Percentiles rank a stretch among this genome's conserved stretches.
These are phyloP conservation scores for Trachops cirrhosus DNA, from an alignment of 2,797 vertebrate species.

Conservation along the genomic window DNA sequence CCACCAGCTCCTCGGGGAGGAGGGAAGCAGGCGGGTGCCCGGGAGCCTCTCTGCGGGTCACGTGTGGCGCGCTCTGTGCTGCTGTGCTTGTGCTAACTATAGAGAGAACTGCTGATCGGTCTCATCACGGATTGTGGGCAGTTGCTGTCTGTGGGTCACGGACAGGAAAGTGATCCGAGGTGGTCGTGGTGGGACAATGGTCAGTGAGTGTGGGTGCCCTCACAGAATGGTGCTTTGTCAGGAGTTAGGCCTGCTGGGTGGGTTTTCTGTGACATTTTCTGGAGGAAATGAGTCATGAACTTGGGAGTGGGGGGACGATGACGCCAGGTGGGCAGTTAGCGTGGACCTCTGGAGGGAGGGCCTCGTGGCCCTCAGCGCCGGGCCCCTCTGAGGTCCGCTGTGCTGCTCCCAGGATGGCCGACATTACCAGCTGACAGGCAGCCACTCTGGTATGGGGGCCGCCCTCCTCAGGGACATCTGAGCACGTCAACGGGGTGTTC, in stretches of 20 bases:
- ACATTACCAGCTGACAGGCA: not conserved
- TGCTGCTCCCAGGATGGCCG: not conserved
- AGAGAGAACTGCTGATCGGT: not conserved
- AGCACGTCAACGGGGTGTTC: not conserved
- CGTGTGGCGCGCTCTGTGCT: not conserved
- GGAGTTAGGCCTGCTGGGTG: not conserved
- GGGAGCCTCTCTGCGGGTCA: not conserved
- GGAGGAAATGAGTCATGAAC: not conserved
- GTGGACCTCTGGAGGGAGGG: not conserved
- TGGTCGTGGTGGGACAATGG: not conserved
- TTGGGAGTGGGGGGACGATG: not conserved
- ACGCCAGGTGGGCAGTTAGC: not conserved
- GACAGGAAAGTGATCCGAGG: not conserved
- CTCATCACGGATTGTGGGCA: not conserved
- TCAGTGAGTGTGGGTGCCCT: no score
- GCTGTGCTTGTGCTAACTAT: fast-evolving
- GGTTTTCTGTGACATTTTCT: not conserved
- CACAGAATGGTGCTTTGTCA: not conserved
- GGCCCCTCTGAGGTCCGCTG: not conserved
- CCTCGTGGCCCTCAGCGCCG: no score
- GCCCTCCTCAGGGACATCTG: not conserved
- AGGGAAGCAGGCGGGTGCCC: not conserved
- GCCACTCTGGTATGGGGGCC: not conserved
- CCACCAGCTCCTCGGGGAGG: not conserved
- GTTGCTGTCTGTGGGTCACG: not conserved